phyloP scores from a whole-genome alignment of 1,140 invertebrate genomes.

The Subanguina moxae region DNA sequence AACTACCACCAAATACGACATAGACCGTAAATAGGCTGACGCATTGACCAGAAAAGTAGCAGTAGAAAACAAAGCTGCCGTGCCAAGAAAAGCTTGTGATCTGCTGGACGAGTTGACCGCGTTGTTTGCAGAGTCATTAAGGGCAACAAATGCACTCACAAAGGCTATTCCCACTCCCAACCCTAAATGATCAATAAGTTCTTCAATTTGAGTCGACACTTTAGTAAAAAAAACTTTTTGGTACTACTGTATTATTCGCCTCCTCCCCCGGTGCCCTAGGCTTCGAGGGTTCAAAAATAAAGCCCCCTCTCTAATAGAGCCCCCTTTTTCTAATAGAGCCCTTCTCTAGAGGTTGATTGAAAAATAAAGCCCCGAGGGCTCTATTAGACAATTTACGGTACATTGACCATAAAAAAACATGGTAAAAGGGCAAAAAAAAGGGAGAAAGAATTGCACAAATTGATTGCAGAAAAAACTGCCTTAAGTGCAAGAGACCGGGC shows the following conservation, averaged over 20 bases:
- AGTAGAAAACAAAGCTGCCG: background rate
- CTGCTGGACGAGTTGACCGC: background rate
- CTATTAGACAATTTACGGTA: background rate
- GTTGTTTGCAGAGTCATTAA: background rate
- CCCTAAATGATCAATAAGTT: background rate
- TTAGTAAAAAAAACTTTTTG: background rate
- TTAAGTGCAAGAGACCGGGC: too few species aligned
- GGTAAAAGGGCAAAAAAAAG: background rate
- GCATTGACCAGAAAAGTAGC: conserved; percentile 1
- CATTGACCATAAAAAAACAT: too few species aligned
- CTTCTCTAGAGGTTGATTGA: too few species aligned
- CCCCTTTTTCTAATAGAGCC: too few species aligned
- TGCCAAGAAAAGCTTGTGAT: background rate
- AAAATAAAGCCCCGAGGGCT: too few species aligned
- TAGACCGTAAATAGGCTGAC: background rate
- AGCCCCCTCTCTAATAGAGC: too few species aligned
- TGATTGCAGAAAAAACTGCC: background rate
- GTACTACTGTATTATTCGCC: too few species aligned
- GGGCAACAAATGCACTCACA: conserved; percentile 3
- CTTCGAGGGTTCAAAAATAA: background rate
- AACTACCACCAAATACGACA: background rate
- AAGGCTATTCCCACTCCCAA: conserved; percentile 11
- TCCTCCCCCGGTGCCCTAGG: background rate
- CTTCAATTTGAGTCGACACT: background rate
- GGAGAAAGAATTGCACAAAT: background rate